A percentile compares a stretch with the other conserved stretches of the same genome.
Conservation (phyloP, 2,797 vertebrate species). For the Propithecus deckenii region DNA sequence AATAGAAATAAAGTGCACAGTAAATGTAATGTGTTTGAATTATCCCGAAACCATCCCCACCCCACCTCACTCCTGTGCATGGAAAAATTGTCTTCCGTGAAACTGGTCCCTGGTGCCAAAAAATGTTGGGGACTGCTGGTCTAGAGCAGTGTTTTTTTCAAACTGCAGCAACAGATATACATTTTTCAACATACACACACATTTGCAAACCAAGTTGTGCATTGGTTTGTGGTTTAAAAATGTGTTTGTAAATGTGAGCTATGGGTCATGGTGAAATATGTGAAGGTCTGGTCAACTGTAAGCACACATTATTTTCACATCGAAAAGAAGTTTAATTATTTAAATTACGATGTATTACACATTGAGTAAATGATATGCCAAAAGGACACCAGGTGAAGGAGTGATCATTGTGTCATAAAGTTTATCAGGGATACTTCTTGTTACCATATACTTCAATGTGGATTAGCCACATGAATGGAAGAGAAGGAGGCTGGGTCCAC, state of each 20-base stretch:
- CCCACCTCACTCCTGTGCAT: no score
- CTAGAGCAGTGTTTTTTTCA: background rate
- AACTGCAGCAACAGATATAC: background rate
- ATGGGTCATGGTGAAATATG: background rate
- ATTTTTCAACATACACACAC: background rate
- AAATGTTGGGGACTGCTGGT: no score
- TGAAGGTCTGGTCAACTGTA: background rate
- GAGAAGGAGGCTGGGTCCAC: background rate
- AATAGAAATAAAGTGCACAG: no score
- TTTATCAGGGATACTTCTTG: background rate
- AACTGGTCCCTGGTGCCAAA: no score
- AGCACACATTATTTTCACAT: background rate
- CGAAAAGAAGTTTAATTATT: background rate
- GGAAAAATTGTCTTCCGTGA: no score
- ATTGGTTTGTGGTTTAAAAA: background rate
- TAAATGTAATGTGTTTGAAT: no score
- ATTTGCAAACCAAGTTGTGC: background rate
- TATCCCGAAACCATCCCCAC: no score
- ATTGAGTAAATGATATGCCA: background rate
- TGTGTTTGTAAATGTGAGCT: background rate
- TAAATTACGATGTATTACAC: background rate
- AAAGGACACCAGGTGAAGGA: background rate
- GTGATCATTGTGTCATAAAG: background rate
- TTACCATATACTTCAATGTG: background rate
- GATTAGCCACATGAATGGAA: background rate